Evolutionary conservation across 2,797 vertebrate species (phyloP).

Genomic region (Tragelaphus eurycerus): DNA sequence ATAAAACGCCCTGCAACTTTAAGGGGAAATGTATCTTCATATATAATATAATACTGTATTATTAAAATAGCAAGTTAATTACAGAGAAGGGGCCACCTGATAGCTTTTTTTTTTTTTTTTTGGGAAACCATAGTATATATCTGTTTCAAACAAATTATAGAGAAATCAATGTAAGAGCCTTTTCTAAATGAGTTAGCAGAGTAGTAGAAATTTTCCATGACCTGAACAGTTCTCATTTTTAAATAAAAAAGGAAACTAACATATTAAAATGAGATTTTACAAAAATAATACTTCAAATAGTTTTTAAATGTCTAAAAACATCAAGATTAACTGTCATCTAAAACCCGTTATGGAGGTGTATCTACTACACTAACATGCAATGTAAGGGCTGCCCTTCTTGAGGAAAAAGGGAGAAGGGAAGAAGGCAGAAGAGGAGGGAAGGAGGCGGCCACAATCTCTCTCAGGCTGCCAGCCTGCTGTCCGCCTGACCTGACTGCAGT

Average conservation of each 20-base stretch:
- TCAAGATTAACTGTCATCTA: not conserved
- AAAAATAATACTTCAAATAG: not conserved
- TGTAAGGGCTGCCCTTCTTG: not conserved
- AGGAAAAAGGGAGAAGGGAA: not conserved
- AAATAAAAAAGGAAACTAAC: conserved; percentile 40
- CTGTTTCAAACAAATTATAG: not conserved
- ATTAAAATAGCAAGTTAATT: conserved; percentile 33
- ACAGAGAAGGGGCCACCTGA: not conserved
- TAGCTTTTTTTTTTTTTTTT: not conserved
- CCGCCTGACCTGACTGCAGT: not conserved
- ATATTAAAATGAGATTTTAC: conserved; percentile 32
- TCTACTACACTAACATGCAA: not conserved
- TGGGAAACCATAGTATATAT: not conserved
- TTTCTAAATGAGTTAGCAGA: conserved; percentile 11
- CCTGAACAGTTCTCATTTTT: conserved; percentile 20
- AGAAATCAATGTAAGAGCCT: not conserved
- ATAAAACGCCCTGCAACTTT: conserved; percentile 5
- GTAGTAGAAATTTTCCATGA: conserved; percentile 29
- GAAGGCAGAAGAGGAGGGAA: not conserved
- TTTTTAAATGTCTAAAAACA: conserved; percentile 14
- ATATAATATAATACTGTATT: not conserved
- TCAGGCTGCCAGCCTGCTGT: not conserved
- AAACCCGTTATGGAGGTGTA: not conserved
- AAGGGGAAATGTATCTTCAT: conserved; percentile 7
- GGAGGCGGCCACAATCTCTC: not conserved